Conservation (phyloP, 2,888 invertebrate genomes). For the Cynaeus angustus region DNA sequence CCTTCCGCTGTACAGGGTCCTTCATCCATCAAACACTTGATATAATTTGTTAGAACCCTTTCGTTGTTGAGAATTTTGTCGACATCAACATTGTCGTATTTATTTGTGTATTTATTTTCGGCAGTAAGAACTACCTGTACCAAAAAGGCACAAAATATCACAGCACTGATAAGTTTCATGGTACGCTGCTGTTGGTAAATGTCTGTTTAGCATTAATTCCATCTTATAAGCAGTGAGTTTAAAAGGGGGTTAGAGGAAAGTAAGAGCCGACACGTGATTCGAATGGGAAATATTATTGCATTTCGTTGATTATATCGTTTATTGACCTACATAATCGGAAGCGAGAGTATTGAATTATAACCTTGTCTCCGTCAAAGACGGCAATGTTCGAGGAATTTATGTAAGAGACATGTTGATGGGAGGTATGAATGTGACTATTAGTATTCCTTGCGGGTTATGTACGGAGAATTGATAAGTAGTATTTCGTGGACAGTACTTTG, state of each 20-base stretch:
- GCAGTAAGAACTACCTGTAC: slow-evolving; percentile 55
- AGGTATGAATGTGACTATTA: slow-evolving; percentile 19
- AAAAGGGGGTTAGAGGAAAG: slow-evolving; percentile 63
- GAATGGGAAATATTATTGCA: slow-evolving; percentile 48
- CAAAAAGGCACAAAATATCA: slow-evolving; percentile 64
- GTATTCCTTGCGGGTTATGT: slow-evolving; percentile 2
- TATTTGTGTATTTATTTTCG: slow-evolving; percentile 56
- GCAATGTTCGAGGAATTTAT: slow-evolving; percentile 32
- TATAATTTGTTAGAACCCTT: slow-evolving; percentile 76
- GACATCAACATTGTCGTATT: slow-evolving; percentile 70
- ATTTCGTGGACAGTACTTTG: not conserved
- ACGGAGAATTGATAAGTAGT: not conserved
- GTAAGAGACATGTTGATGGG: slow-evolving; percentile 13
- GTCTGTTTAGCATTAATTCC: slow-evolving; percentile 38
- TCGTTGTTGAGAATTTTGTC: slow-evolving; percentile 75
- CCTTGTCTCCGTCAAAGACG: slow-evolving; percentile 30
- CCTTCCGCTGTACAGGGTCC: slow-evolving; percentile 77
- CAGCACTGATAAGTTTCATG: slow-evolving; percentile 58
- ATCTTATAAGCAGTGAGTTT: slow-evolving; percentile 56
- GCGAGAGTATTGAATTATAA: slow-evolving; percentile 46
- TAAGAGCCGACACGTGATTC: slow-evolving; percentile 56
- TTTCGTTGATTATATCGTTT: slow-evolving; percentile 46
- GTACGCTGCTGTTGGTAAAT: slow-evolving; percentile 20
- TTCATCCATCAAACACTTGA: slow-evolving; percentile 77
- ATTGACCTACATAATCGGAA: slow-evolving; percentile 49